Conservation (phyloP, 2,888 invertebrate species). For the Drosophila subsilvestris region DNA sequence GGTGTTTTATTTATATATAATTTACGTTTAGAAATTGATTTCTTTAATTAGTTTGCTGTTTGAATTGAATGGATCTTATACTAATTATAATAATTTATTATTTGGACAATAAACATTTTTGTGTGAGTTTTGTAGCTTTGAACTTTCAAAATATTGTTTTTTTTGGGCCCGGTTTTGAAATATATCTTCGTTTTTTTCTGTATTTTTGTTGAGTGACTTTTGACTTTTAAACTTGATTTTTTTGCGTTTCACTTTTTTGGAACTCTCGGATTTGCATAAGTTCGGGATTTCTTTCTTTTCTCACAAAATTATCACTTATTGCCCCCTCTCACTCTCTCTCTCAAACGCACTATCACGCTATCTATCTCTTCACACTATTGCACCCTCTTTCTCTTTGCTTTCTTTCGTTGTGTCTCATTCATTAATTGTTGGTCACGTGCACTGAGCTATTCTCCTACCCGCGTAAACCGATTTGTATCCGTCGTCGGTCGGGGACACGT, state of each 20-base stretch:
- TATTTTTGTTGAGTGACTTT: constrained; percentile 40
- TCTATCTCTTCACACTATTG: constrained; percentile 9
- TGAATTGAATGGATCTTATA: constrained; percentile 25
- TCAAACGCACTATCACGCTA: background rate
- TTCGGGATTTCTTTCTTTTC: constrained; percentile 30
- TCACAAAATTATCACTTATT: constrained; percentile 27
- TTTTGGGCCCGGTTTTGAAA: constrained; percentile 20
- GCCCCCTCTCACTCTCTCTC: background rate
- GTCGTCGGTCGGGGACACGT: constrained; percentile 39
- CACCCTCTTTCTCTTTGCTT: constrained; percentile 22
- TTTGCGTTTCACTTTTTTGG: constrained; percentile 51
- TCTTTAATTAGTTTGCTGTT: constrained; percentile 17
- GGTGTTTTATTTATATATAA: constrained; percentile 26
- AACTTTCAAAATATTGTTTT: constrained; percentile 44
- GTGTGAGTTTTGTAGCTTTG: constrained; percentile 41
- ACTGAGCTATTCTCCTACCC: constrained; percentile 16
- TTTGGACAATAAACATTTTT: constrained; percentile 36
- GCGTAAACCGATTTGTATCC: constrained; percentile 39
- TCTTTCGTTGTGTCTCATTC: constrained; percentile 26
- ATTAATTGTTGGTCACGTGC: constrained; percentile 76
- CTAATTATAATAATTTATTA: constrained; percentile 20
- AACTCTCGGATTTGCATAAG: constrained; percentile 56
- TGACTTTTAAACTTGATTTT: constrained; percentile 69
- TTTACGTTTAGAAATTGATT: constrained; percentile 10
- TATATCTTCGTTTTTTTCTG: background rate